phyloP scores from a whole-genome alignment of 2,888 invertebrate genomes.

The Pediacus dermestoides region DNA sequence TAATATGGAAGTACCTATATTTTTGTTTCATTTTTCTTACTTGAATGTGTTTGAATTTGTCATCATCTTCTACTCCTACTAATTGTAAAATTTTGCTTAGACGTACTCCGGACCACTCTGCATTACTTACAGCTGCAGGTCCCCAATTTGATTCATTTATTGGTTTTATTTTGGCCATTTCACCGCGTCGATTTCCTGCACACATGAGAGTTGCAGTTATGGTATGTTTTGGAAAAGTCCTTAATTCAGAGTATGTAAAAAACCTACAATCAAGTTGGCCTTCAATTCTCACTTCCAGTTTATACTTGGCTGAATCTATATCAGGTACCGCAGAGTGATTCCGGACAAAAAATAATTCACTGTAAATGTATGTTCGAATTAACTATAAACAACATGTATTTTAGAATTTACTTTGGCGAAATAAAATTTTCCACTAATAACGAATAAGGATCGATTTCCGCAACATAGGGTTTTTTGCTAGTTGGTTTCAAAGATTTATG shows the following conservation, averaged over 20 bases:
- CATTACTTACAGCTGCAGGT: slow-evolving; percentile 90
- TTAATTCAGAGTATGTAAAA: slow-evolving; percentile 64
- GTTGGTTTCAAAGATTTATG: slow-evolving; percentile 73
- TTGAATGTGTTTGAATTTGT: slow-evolving; percentile 63
- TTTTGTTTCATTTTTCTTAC: slow-evolving; percentile 43
- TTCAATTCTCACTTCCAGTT: slow-evolving; percentile 65
- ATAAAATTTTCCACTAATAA: slow-evolving; percentile 74
- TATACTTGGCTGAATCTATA: slow-evolving; percentile 63
- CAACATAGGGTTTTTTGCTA: slow-evolving; percentile 88
- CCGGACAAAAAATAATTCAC: slow-evolving; percentile 91
- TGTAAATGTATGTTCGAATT: too few species aligned
- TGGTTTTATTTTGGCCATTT: slow-evolving; percentile 79
- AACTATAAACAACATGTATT: slow-evolving; percentile 9
- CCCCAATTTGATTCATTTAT: slow-evolving; percentile 89
- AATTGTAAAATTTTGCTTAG: slow-evolving; percentile 67
- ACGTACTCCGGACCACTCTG: slow-evolving; percentile 79
- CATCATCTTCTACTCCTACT: slow-evolving; percentile 61
- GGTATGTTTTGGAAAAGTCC: slow-evolving; percentile 65
- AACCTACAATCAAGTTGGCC: slow-evolving; percentile 49
- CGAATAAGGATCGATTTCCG: slow-evolving; percentile 78
- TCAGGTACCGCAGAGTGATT: slow-evolving; percentile 96
- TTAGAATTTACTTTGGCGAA: slow-evolving; percentile 78
- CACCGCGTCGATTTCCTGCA: slow-evolving; percentile 91
- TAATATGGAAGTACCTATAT: too few species aligned
- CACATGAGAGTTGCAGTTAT: slow-evolving; percentile 89